Evolutionary conservation across 2,797 vertebrate species (phyloP), one percentile per base, ranked within the genome.

Genomic region (Morelia viridis): DNA sequence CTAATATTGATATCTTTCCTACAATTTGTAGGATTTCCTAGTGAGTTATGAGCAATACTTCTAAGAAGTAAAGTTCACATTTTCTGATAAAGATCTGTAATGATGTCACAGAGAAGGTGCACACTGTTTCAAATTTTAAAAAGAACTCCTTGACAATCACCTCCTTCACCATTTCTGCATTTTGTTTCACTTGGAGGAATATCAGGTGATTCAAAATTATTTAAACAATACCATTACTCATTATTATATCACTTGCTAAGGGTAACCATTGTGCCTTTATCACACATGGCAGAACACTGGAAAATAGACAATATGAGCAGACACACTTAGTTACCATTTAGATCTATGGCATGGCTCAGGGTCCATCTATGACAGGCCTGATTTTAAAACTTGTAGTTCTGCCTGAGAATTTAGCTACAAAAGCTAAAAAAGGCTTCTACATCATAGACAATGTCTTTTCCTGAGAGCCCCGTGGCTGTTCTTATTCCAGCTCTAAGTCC

Each of bases 401-500:
- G 46, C 71, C 46, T 31, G 60, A 28, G 58, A 7, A 19, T 53
- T 88, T 64, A 7, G 17, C 83, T n/a, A 68, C 4, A 68, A 41
- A 35, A 5, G 5, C 15, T 71, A 35, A 71, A 71, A 12, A 17
- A 13, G 13, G 24, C 26, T 53, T 13, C 68, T 46, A 9, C 4
- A 15, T 57, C 62, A 65, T 17, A 88, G 13, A 88, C 5, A 53
- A 24, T 56, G 65, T 31, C 22, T 26, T 89, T 76, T 31, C 22
- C 31, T n/a, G 31, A 2, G 0, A 1, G 91, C 58, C 2, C 0
- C 0, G 58, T 71, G 28, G 22, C 46, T 57, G 24, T 19, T 46
- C 24, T 10, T 88, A 50, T 65, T 87, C 24, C 35, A 56, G 12
- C 28, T n/a, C 68, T 50, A 31, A 65, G 87, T 17, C 84, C 41